A percentile compares a stretch with the other conserved stretches of the same genome.
Conservation (phyloP, 2,113 vertebrate species). For the Notarius quadriscutis region DNA sequence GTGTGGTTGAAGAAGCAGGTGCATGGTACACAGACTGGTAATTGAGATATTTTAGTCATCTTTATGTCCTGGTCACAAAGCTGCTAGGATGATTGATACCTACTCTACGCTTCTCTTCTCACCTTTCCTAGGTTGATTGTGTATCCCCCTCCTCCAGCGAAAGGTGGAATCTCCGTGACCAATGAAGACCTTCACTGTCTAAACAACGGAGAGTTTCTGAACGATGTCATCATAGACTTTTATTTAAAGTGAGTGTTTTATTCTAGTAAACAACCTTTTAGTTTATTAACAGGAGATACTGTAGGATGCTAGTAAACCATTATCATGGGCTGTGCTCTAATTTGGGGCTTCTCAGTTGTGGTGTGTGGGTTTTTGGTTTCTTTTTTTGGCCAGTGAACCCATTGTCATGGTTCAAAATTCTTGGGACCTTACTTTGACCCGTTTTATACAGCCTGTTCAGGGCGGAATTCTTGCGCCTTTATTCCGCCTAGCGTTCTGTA, state of each 20-base stretch:
- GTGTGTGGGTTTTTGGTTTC: too few species aligned
- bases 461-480: too few species aligned
- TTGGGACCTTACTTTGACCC: too few species aligned
- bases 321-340: background rate
- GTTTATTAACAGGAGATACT: background rate
- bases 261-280: background rate
- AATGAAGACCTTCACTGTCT: conserved; percentile 98
- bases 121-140: conserved; percentile 84
- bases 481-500: too few species aligned
- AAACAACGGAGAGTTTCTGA: conserved; percentile 96
- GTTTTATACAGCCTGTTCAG: too few species aligned
- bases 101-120: background rate
- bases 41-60: background rate
- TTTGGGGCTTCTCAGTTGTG: background rate
- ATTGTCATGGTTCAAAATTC: background rate
- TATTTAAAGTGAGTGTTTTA: conserved; percentile 92
- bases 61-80: background rate
- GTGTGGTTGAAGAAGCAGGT: background rate
- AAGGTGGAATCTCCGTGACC: conserved; percentile 95
- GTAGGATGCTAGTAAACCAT: background rate
- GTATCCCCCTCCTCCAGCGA: conserved; percentile 94
- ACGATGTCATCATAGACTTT: conserved; percentile 99
- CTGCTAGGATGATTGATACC: background rate
- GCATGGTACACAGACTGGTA: too few species aligned
- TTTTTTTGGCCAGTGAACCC: background rate